Evolutionary conservation across 2,797 vertebrate species (phyloP).

Genomic region (Hylomyscus alleni): DNA sequence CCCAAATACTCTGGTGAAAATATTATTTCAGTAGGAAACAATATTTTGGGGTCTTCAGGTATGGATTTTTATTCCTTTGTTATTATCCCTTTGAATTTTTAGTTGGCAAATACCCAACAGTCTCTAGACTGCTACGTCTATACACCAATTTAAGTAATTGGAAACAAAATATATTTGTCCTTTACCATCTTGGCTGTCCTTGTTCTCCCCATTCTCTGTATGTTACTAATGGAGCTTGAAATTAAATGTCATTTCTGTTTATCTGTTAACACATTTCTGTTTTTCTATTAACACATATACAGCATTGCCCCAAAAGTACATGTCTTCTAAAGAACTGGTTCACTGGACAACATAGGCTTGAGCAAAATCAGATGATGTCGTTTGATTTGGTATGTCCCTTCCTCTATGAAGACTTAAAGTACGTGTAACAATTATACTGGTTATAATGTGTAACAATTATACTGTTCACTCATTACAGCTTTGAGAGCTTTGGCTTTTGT

Average conservation of each 20-base stretch:
- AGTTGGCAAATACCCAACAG: slow-evolving; percentile 37
- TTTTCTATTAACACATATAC: slow-evolving; percentile 75
- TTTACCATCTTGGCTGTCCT: slow-evolving; percentile 73
- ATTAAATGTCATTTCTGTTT: slow-evolving; percentile 85
- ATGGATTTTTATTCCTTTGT: slow-evolving; percentile 22
- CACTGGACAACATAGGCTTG: slow-evolving; percentile 50
- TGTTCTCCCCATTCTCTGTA: slow-evolving; percentile 66
- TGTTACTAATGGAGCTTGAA: slow-evolving; percentile 84
- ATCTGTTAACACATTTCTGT: slow-evolving; percentile 80
- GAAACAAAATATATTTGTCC: slow-evolving; percentile 77
- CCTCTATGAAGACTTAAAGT: neutral
- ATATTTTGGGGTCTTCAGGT: slow-evolving; percentile 16
- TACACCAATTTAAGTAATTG: slow-evolving; percentile 69
- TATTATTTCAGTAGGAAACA: slow-evolving; percentile 8
- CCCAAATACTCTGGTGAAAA: slow-evolving; percentile 2
- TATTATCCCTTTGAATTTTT: slow-evolving; percentile 25
- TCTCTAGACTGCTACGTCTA: slow-evolving; percentile 57
- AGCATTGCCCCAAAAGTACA: slow-evolving; percentile 48
- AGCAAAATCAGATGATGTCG: slow-evolving; percentile 15
- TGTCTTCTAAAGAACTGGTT: slow-evolving; percentile 53
- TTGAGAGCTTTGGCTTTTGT: neutral
- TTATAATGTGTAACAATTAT: neutral
- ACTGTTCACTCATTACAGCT: neutral
- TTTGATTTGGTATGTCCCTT: slow-evolving; percentile 2
- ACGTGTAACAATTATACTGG: neutral